Conservation (phyloP, 2,888 invertebrate genomes). For the Taphrorychus bicolor region DNA sequence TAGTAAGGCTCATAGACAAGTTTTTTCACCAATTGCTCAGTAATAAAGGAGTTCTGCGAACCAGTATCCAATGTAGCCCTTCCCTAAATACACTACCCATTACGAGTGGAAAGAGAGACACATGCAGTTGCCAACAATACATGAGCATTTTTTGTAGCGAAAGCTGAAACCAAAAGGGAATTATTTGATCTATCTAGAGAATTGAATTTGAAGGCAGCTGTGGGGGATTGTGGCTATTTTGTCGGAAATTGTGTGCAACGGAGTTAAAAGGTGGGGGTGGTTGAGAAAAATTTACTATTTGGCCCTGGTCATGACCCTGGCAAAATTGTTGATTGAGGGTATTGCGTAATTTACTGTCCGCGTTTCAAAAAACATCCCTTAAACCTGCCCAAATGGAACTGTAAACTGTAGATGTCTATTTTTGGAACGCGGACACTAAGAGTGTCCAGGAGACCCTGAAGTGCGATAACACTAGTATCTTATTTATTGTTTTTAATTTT, state of each 20-base stretch:
- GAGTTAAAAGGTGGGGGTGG: too few relatives aligned
- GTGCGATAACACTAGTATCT: too few relatives aligned
- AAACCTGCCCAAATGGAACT: too few relatives aligned
- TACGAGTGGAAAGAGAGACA: constrained; percentile 12
- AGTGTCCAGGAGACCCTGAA: too few relatives aligned
- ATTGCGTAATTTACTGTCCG: too few relatives aligned
- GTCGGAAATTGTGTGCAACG: background rate
- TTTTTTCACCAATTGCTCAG: constrained; percentile 15
- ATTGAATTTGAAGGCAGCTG: too few relatives aligned
- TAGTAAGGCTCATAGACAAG: constrained; percentile 6
- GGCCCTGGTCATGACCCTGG: background rate
- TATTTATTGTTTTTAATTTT: too few relatives aligned
- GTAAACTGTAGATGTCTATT: too few relatives aligned
- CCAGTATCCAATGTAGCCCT: constrained; percentile 29
- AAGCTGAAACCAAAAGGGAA: background rate
- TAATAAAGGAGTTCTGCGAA: constrained; percentile 35
- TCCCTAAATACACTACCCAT: constrained; percentile 6
- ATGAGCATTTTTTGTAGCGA: constrained; percentile 7
- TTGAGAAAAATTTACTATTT: background rate
- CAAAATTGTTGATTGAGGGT: background rate
- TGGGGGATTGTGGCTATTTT: too few relatives aligned
- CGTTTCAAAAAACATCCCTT: too few relatives aligned
- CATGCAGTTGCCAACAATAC: constrained; percentile 29
- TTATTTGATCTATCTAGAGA: background rate
- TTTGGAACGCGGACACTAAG: too few relatives aligned